These are phyloP conservation scores for Podarcis muralis DNA, from an alignment of 2,113 vertebrate genomes.

Conservation along the genomic window DNA sequence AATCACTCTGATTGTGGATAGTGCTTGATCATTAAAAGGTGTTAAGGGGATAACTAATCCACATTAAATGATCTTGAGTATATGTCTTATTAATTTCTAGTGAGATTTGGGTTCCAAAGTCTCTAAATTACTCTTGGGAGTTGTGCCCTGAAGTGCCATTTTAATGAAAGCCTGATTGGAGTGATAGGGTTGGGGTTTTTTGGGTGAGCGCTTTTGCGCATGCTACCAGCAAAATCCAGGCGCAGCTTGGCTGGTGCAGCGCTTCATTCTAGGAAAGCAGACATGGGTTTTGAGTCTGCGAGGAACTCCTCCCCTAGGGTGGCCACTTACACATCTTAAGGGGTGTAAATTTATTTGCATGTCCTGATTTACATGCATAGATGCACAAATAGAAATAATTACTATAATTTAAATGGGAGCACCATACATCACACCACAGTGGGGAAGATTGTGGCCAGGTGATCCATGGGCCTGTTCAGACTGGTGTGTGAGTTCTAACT, in stretches of 20 bases:
- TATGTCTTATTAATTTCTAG: constrained; percentile 1
- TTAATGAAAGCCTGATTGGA: neutral
- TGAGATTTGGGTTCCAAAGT: neutral
- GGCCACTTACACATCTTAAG: too few species aligned
- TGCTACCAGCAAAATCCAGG: neutral
- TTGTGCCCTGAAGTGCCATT: constrained; percentile 6
- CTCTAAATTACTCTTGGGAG: neutral
- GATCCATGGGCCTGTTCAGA: too few species aligned
- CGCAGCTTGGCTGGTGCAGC: neutral
- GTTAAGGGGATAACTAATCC: constrained; percentile 8
- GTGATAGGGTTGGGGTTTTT: neutral
- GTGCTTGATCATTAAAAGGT: constrained; percentile 2
- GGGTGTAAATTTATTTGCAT: too few species aligned
- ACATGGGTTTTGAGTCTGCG: neutral
- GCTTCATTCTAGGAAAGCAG: neutral
- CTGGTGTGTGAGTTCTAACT: too few species aligned
- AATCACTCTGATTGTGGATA: neutral
- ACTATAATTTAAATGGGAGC: too few species aligned
- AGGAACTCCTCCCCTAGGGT: too few species aligned
- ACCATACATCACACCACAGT: too few species aligned
- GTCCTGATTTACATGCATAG: too few species aligned
- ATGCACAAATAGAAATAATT: too few species aligned
- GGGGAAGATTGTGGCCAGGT: too few species aligned
- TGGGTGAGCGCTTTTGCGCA: neutral
- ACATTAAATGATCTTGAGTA: constrained; percentile 4